Percentiles rank a stretch among this genome's conserved stretches.
These are phyloP conservation scores for Drosophila sucinea DNA, from an alignment of 1,140 invertebrate genomes.

Conservation along the genomic window DNA sequence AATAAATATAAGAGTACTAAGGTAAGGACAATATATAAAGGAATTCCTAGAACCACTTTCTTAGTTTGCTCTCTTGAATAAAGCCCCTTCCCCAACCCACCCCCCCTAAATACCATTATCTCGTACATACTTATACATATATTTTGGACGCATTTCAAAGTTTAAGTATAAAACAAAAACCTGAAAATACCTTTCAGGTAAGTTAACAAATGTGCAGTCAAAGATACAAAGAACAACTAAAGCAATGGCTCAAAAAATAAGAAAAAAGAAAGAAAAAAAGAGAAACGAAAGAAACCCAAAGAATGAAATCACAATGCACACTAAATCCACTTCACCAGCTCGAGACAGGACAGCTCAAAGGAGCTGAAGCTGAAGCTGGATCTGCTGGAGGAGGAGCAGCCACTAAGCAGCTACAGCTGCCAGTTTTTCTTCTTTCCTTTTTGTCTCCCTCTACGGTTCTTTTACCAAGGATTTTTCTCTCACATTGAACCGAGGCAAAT, in stretches of 20 bases:
- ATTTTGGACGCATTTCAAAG: slow-evolving; percentile 34
- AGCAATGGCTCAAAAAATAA: not conserved
- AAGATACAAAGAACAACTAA: slow-evolving; percentile 56
- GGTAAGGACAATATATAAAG: not conserved
- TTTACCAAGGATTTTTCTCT: slow-evolving; percentile 46
- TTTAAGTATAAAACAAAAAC: slow-evolving; percentile 56
- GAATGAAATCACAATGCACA: slow-evolving; percentile 71
- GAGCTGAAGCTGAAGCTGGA: slow-evolving; percentile 27
- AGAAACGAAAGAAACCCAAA: not conserved
- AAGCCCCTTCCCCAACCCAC: no score
- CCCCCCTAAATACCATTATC: not conserved
- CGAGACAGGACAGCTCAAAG: slow-evolving; percentile 17
- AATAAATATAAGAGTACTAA: not conserved
- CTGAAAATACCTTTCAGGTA: slow-evolving; percentile 78
- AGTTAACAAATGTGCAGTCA: slow-evolving; percentile 82
- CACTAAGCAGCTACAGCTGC: slow-evolving; percentile 64
- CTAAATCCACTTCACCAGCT: slow-evolving; percentile 56
- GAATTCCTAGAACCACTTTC: not conserved
- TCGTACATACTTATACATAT: not conserved
- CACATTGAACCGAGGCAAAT: slow-evolving; percentile 19
- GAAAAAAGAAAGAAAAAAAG: not conserved
- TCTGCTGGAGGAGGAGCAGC: slow-evolving; percentile 61
- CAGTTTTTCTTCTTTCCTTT: slow-evolving; percentile 35
- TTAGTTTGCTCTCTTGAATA: not conserved
- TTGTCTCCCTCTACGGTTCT: not conserved